Percentiles rank a stretch among this genome's conserved stretches.
Evolutionary conservation across 1,140 invertebrate genomes (phyloP).

Genomic region (Chlorops oryzae): DNA sequence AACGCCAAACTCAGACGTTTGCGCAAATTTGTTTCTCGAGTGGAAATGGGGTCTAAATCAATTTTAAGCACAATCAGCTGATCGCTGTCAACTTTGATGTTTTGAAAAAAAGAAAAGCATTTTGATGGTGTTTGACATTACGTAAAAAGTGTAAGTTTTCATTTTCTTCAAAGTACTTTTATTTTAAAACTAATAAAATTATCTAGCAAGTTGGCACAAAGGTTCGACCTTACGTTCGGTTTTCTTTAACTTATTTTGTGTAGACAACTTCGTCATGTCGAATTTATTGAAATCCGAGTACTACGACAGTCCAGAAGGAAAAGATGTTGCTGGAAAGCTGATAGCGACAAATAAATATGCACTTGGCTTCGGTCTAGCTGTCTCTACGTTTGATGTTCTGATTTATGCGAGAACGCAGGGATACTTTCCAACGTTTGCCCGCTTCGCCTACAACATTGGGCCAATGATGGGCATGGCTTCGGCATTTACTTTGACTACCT

Average conservation of each 20-base stretch:
- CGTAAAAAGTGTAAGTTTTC: no score
- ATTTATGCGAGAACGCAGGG: constrained; percentile 55
- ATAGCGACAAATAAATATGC: constrained; percentile 56
- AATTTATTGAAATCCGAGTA: constrained; percentile 51
- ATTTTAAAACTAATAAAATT: no score
- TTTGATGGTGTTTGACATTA: no score
- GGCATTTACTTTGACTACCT: constrained; percentile 58
- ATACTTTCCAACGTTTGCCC: constrained; percentile 48
- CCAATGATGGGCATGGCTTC: constrained; percentile 59
- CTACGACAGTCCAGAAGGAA: constrained; percentile 65
- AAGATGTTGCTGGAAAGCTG: constrained; percentile 59
- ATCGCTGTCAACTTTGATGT: no score
- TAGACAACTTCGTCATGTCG: constrained; percentile 26
- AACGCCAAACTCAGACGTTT: no score
- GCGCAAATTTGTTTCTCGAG: no score
- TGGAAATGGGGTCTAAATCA: no score
- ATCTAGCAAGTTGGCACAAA: no score
- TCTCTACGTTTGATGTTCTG: constrained; percentile 54
- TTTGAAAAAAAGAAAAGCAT: no score
- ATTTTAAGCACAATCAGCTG: no score
- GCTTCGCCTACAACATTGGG: constrained; percentile 52
- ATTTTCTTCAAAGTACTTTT: no score
- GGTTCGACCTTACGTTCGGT: no score
- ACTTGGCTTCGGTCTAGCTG: constrained; percentile 47
- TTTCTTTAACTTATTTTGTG: background rate